A percentile compares a stretch with the other conserved stretches of the same genome.
These are phyloP conservation scores for Eumacrocentrus americanus DNA, from an alignment of 2,888 invertebrate genomes.

Conservation along the genomic window DNA sequence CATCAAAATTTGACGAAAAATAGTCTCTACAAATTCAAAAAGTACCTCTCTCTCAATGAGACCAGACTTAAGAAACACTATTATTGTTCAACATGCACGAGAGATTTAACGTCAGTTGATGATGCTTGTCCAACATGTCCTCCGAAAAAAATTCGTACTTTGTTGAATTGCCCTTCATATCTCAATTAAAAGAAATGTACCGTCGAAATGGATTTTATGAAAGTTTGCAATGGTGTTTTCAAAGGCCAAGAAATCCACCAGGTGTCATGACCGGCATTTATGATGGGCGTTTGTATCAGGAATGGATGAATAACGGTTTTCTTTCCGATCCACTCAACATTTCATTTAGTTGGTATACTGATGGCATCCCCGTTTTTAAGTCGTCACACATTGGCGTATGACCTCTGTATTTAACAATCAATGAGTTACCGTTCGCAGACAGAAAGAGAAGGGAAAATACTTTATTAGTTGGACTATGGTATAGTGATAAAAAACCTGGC, in stretches of 20 bases:
- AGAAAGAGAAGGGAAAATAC: conserved; percentile 19
- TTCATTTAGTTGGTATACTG: too few species aligned
- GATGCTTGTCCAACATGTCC: conserved; percentile 12
- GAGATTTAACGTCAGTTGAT: not conserved
- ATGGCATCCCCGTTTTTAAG: too few species aligned
- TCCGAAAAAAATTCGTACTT: conserved; percentile 16
- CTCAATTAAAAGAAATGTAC: conserved; percentile 21
- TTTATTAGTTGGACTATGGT: conserved; percentile 22
- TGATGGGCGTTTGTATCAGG: conserved; percentile 20
- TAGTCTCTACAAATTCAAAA: conserved; percentile 14
- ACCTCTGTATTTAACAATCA: conserved; percentile 16
- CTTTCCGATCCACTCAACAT: conserved; percentile 9
- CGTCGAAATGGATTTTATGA: conserved; percentile 14
- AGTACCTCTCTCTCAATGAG: conserved; percentile 5
- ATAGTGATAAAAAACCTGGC: conserved; percentile 14
- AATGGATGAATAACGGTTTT: not conserved
- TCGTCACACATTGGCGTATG: conserved; percentile 11
- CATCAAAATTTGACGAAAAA: not conserved
- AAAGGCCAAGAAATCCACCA: not conserved
- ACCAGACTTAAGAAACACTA: conserved; percentile 10
- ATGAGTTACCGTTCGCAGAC: too few species aligned
- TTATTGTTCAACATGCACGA: conserved; percentile 9
- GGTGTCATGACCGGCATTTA: conserved; percentile 19
- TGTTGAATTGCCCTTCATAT: conserved; percentile 13
- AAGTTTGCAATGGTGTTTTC: conserved; percentile 1